These are phyloP conservation scores for Ridgeia piscesae DNA, from an alignment of 1,140 invertebrate species.

Conservation along the genomic window DNA sequence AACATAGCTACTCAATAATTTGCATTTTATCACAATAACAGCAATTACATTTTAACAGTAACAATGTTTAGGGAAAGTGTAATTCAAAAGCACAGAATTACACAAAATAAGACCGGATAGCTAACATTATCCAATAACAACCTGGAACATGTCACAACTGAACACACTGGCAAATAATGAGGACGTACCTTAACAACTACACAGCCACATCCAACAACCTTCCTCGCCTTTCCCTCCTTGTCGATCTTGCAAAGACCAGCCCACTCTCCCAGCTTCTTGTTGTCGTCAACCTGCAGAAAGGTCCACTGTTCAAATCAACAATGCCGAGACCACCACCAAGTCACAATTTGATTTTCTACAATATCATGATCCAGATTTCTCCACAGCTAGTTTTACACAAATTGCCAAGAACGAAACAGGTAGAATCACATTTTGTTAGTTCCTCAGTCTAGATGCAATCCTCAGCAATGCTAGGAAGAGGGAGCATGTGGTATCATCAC, in stretches of 20 bases:
- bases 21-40: not conserved
- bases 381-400: no score
- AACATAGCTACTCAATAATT: no score
- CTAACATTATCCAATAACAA: not conserved
- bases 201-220: constrained; percentile 97
- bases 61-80: no score
- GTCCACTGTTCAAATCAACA: not conserved
- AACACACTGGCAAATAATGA: not conserved
- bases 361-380: no score
- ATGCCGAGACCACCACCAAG: no score
- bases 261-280: constrained; percentile 99
- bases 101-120: not conserved
- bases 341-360: no score
- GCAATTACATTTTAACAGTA: not conserved
- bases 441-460: constrained; percentile 29
- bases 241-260: constrained; percentile 99
- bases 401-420: no score
- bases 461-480: constrained; percentile 40
- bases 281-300: constrained; percentile 80
- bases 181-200: constrained; percentile 76
- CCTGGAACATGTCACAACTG: not conserved
- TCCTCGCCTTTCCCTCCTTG: constrained; percentile 96
- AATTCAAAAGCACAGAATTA: not conserved
- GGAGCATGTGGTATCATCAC: constrained; percentile 34
- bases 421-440: not conserved